Evolutionary conservation across 2,797 vertebrate genomes (phyloP), one percentile per base, ranked within the genome.

Genomic region (Staurois parvus): DNA sequence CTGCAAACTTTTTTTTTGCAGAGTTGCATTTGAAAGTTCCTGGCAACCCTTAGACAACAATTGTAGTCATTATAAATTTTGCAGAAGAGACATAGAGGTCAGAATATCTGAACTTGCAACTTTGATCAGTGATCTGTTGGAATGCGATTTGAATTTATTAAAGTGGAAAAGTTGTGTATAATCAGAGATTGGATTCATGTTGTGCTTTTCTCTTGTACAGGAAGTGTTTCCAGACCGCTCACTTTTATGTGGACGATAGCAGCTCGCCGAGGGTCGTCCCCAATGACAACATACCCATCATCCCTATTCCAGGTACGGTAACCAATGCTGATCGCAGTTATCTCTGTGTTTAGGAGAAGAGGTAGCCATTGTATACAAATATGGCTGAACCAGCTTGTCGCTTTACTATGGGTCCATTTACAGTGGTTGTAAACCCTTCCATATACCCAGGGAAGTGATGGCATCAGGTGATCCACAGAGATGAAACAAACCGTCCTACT

Each of bases 201-300:
- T 52, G 12, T 26, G 24, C 26, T 56, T 76, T 74, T 79, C 24
- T 62, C 34, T 89, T 90, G 89, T 90, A 88, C 92, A 99, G 98
- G 95, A 99, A 98, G 91, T 99, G 98, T 94, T 99, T 99, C 90
- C 98, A 99, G 93, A 98, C 97, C 11, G 97, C 98, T 90, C 98
- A 99, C 93, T 98, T 99, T 93, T 99, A 99, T 88, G 96, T 99
- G 91, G 98, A 99, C 91, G 98, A 99, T 91, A 98, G 97, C 95
- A 98, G 92, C 90, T 99, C 98, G 70, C 97, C 97, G 19, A 95
- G 97, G 88, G 98, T 99, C 91, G 97, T 99, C 91, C 96, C 96
- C 93, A 98, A 98, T 94, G 98, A 99, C 89, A 98, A 94, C 91
- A 96, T 98, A 88, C 97, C 98, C 79, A 94, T 98, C 91, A 97